phyloP scores from a whole-genome alignment of 2,888 invertebrate species.

The Cinara cedri region DNA sequence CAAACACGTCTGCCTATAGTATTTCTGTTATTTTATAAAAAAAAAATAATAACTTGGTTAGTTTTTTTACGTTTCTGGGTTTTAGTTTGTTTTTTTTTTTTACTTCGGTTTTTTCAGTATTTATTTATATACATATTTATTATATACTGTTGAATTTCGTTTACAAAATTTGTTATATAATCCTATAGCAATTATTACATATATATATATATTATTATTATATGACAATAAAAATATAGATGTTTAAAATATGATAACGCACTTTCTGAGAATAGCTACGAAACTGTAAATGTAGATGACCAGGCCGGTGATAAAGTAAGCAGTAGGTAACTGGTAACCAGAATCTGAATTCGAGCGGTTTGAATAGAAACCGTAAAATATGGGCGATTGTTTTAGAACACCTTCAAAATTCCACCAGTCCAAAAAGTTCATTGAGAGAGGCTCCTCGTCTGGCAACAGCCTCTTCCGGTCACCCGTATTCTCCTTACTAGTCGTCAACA shows the following conservation, averaged over 20 bases:
- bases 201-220: conserved; percentile 61
- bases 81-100: too few relatives aligned
- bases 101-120: too few relatives aligned
- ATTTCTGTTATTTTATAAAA: too few relatives aligned
- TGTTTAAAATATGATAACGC: too few relatives aligned
- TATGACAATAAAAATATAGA: too few relatives aligned
- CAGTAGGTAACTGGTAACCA: conserved; percentile 86
- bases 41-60: too few relatives aligned
- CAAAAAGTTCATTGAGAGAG: conserved; percentile 81
- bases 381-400: conserved; percentile 84
- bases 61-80: too few relatives aligned
- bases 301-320: conserved; percentile 90
- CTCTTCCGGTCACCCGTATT: conserved; percentile 77
- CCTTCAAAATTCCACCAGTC: conserved; percentile 98
- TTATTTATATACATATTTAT: too few relatives aligned
- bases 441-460: conserved; percentile 76
- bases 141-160: too few relatives aligned
- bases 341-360: conserved; percentile 65
- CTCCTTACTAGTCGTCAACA: conserved; percentile 70
- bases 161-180: too few relatives aligned
- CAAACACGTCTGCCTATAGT: too few relatives aligned
- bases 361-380: conserved; percentile 96
- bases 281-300: conserved; percentile 93
- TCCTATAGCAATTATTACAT: too few relatives aligned
- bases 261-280: conserved; percentile 92